Conservation (phyloP, 2,113 vertebrate species). For the Heterotis niloticus region DNA sequence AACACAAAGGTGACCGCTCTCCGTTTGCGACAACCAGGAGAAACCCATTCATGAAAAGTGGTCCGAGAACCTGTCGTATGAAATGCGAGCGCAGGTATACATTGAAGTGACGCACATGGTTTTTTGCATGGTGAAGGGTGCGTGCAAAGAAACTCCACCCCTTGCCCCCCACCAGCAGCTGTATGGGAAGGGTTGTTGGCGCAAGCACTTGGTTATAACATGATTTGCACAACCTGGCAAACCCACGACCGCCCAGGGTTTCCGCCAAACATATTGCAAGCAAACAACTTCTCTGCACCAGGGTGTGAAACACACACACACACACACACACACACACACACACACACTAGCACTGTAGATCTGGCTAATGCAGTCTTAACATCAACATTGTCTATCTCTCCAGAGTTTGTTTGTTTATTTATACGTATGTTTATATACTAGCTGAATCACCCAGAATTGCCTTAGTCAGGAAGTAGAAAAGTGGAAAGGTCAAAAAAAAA, state of each 20-base stretch:
- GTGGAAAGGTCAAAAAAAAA: no score
- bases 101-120: conserved; percentile 3
- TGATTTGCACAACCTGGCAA: conserved; percentile 17
- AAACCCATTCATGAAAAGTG: not conserved
- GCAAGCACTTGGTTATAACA: not conserved
- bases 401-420: no score
- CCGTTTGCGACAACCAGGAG: not conserved
- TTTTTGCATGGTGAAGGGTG: not conserved
- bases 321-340: no score
- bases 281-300: not conserved
- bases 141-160: not conserved
- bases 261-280: not conserved
- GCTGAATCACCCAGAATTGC: no score
- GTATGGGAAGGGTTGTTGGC: not conserved
- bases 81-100: not conserved
- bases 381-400: no score
- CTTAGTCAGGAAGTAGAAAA: no score
- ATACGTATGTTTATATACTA: no score
- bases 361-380: no score
- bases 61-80: not conserved
- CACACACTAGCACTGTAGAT: no score
- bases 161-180: not conserved
- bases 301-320: not conserved
- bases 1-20: not conserved
- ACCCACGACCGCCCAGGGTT: not conserved